Base-by-base conservation (phyloP, 1,140 invertebrate species). In the Trichonephila clavata region DNA sequence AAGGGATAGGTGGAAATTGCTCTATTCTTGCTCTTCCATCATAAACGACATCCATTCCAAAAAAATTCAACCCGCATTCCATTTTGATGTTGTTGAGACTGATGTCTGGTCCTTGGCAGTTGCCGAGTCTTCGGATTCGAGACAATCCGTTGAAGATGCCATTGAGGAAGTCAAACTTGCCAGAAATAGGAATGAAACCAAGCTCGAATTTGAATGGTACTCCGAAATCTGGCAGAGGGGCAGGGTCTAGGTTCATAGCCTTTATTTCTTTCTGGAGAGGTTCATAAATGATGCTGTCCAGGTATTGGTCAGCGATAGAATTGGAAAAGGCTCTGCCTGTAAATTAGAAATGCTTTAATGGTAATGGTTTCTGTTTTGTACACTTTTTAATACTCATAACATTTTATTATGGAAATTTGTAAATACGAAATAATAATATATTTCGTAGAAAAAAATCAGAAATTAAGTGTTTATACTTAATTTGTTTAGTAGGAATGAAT, bases 141-240 rank as follows among this genome's bases (percentile, higher is more conserved):
- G 92, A 93, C 1, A 93, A n/a, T 3, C 92, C 92, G 24, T 93
- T 87, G 57, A 93, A 93, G 10, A 93, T 43, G 0, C 92, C 92
- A 50, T 93, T 61, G 43, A 7, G 32, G 68, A 63, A 93, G 50
- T 93, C 84, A 0, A 87, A 24, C 27, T 65, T 71, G 0, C 92
- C 92, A 0, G 63, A 77, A 16, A 93, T 61, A 5, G 92, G 92
- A 39, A 93, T 43, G 10, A 65, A 65, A 61, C 84, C 84, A 0
- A 92, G 21, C n/a, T 60, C 50, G 61, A 57, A 68, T 14, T 60
- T 63, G 24, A 93, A 93, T 14, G 92, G 92, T 20, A 93, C 80
- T 8, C 65, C 50, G n/a, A 93, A 93, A 21, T 93, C 92, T 5
- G 92, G 92, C 0, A 93, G 27, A 13, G 92, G 57, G 1, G 92